These are phyloP conservation scores for Oreochromis spilurus DNA, from an alignment of 2,113 vertebrate genomes.

Conservation along the genomic window DNA sequence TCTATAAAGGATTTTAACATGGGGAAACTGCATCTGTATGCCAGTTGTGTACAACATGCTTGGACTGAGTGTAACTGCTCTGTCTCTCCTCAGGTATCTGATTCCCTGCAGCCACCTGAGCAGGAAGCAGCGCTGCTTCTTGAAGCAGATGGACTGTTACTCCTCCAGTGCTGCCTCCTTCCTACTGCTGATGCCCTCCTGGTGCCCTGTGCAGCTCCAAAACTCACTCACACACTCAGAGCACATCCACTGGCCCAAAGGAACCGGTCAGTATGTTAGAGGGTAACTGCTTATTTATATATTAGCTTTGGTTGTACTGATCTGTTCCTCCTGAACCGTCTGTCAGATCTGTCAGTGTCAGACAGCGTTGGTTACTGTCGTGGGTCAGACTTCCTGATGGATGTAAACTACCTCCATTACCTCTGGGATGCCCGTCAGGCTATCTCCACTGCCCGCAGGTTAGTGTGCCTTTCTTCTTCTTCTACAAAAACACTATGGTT, in stretches of 20 bases:
- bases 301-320: background rate
- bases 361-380: slow-evolving; percentile 65
- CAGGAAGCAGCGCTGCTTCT: slow-evolving; percentile 73
- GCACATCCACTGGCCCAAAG: slow-evolving; percentile 84
- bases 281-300: background rate
- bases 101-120: slow-evolving; percentile 87
- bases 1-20: fast-evolving
- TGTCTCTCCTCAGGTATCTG: slow-evolving; percentile 78
- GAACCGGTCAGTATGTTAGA: slow-evolving; percentile 18
- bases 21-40: fast-evolving
- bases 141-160: slow-evolving; percentile 83
- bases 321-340: background rate
- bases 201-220: slow-evolving; percentile 75
- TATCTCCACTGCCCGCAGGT: slow-evolving; percentile 65
- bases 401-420: slow-evolving; percentile 91
- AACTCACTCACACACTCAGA: slow-evolving; percentile 62
- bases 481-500: background rate
- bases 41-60: background rate
- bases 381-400: slow-evolving; percentile 75
- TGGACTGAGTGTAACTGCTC: background rate
- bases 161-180: slow-evolving; percentile 84
- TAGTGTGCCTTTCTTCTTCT: background rate
- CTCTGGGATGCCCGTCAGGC: slow-evolving; percentile 82
- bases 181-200: slow-evolving; percentile 83
- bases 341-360: slow-evolving; percentile 24